Evolutionary conservation across 2,888 invertebrate genomes (phyloP).

Genomic region (Cryptus armator): DNA sequence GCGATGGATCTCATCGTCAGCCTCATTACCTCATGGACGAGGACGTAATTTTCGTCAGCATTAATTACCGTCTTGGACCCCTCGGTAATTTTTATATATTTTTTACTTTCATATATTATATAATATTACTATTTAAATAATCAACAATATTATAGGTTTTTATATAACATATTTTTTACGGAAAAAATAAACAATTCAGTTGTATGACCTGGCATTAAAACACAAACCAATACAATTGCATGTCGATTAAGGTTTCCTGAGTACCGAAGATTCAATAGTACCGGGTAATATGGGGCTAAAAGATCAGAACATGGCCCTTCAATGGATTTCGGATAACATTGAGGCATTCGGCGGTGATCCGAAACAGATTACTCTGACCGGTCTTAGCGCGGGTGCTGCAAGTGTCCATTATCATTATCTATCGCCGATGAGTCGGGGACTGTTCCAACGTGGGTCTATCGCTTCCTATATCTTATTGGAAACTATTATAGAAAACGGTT

Average conservation of each 20-base stretch:
- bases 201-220: neutral
- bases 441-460: conserved; percentile 81
- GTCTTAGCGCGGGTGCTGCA: conserved; percentile 76
- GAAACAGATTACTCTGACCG: conserved; percentile 79
- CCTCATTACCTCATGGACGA: conserved; percentile 80
- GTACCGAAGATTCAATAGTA: conserved; percentile 78
- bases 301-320: conserved; percentile 81
- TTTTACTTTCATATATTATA: too few species aligned
- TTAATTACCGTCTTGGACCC: conserved; percentile 79
- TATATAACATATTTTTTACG: too few species aligned
- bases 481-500: neutral
- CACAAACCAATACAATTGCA: too few species aligned
- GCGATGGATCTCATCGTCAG: conserved; percentile 69
- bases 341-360: conserved; percentile 80
- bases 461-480: neutral
- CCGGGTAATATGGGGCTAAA: conserved; percentile 81
- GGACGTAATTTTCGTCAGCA: conserved; percentile 80
- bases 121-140: too few species aligned
- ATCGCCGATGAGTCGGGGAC: conserved; percentile 86
- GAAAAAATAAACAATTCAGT: too few species aligned
- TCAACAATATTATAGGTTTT: conserved; percentile 86
- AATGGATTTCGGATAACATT: conserved; percentile 81
- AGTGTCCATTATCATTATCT: conserved; percentile 79
- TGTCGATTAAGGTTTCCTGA: conserved; percentile 76
- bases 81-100: conserved; percentile 72